These are phyloP conservation scores for Columba guinea DNA, from an alignment of 2,797 vertebrate species.

Conservation along the genomic window DNA sequence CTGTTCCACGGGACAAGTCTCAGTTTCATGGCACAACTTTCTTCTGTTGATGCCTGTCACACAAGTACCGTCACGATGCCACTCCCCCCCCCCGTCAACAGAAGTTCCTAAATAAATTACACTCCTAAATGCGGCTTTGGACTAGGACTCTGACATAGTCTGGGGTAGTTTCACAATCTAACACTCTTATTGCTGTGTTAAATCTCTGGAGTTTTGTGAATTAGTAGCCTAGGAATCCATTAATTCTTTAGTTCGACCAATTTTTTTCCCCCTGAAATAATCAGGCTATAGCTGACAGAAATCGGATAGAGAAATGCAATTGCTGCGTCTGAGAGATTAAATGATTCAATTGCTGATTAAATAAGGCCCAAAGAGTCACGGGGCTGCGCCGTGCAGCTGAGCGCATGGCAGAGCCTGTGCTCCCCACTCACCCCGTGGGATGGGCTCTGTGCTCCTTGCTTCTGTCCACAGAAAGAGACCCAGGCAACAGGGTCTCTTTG, in stretches of 20 bases:
- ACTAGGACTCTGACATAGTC: neutral
- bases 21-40: neutral
- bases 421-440: neutral
- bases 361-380: neutral
- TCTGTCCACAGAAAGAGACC: neutral
- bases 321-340: neutral
- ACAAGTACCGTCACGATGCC: neutral
- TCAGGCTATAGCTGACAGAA: neutral
- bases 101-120: neutral
- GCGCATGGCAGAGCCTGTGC: neutral
- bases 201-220: neutral
- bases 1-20: neutral
- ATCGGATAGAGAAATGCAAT: neutral
- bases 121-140: neutral
- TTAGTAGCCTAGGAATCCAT: neutral
- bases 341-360: neutral
- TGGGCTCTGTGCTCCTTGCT: neutral
- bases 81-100: neutral
- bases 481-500: accelerated
- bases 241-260: neutral
- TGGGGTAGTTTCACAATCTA: neutral
- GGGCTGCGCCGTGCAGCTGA: neutral
- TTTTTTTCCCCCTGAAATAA: neutral
- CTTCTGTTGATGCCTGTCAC: neutral
- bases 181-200: neutral